A percentile compares a stretch with the other conserved stretches of the same genome.
These are phyloP conservation scores for Temnothorax unifasciatus DNA, from an alignment of 2,888 invertebrate species.

Conservation along the genomic window DNA sequence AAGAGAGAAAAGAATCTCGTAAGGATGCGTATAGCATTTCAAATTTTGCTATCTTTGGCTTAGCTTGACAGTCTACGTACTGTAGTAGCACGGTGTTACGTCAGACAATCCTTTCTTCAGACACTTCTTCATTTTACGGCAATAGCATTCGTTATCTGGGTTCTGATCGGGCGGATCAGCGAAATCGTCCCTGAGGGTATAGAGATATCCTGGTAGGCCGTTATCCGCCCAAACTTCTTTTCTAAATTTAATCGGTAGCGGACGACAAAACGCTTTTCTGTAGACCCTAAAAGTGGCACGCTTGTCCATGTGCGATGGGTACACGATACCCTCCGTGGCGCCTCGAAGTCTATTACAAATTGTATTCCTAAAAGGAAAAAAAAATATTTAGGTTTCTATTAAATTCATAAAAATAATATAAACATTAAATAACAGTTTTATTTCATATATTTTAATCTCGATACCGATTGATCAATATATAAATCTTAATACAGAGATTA, in stretches of 20 bases:
- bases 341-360: constrained; percentile 91
- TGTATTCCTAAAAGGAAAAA: constrained; percentile 85
- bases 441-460: background rate
- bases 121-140: constrained; percentile 87
- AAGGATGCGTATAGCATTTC: background rate
- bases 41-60: background rate
- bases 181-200: constrained; percentile 88
- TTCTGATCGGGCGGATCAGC: constrained; percentile 88
- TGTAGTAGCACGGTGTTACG: constrained; percentile 91
- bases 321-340: constrained; percentile 91
- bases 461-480: constrained; percentile 2
- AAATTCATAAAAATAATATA: background rate
- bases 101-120: constrained; percentile 90
- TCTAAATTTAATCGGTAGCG: constrained; percentile 88
- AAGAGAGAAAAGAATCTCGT: background rate
- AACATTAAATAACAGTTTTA: background rate
- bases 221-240: constrained; percentile 82
- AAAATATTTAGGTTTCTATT: background rate
- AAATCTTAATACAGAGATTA: background rate
- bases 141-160: constrained; percentile 90
- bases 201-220: constrained; percentile 89
- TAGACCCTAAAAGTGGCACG: constrained; percentile 89
- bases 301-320: constrained; percentile 89
- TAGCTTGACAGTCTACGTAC: constrained; percentile 86
- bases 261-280: constrained; percentile 92